These are phyloP conservation scores for Garra rufa DNA, from an alignment of 2,113 vertebrate species.

Conservation along the genomic window DNA sequence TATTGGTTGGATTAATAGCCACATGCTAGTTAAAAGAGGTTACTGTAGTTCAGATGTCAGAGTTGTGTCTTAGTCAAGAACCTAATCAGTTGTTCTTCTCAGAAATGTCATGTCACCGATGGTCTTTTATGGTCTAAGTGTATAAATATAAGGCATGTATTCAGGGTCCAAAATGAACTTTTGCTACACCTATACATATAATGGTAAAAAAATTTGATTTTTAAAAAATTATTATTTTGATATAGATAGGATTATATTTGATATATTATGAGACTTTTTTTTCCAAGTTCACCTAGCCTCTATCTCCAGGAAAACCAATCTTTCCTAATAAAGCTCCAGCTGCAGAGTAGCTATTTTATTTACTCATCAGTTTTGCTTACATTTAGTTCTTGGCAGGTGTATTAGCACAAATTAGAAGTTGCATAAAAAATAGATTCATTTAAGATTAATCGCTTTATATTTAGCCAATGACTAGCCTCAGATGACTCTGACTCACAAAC, in stretches of 20 bases:
- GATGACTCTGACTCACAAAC: neutral
- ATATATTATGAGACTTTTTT: neutral
- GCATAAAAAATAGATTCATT: neutral
- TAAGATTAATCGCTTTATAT: neutral
- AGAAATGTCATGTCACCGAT: neutral
- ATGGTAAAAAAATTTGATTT: neutral
- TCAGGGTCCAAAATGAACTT: neutral
- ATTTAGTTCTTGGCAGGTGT: neutral
- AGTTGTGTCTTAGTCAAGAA: neutral
- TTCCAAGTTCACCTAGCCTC: neutral
- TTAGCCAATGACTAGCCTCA: neutral
- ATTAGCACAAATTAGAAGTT: neutral
- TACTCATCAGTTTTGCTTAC: neutral
- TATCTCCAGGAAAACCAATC: neutral
- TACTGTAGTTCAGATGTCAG: neutral
- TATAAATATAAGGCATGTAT: neutral
- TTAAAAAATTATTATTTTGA: neutral
- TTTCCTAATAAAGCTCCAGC: neutral
- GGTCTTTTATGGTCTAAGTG: neutral
- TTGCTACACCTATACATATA: neutral
- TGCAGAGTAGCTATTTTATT: neutral
- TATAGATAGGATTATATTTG: neutral
- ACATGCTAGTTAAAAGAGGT: constrained; percentile 52
- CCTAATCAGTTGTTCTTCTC: neutral
- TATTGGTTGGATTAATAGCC: constrained; percentile 59